phyloP scores from a whole-genome alignment of 2,888 invertebrate genomes.

The Dorcus parallelipipedus region DNA sequence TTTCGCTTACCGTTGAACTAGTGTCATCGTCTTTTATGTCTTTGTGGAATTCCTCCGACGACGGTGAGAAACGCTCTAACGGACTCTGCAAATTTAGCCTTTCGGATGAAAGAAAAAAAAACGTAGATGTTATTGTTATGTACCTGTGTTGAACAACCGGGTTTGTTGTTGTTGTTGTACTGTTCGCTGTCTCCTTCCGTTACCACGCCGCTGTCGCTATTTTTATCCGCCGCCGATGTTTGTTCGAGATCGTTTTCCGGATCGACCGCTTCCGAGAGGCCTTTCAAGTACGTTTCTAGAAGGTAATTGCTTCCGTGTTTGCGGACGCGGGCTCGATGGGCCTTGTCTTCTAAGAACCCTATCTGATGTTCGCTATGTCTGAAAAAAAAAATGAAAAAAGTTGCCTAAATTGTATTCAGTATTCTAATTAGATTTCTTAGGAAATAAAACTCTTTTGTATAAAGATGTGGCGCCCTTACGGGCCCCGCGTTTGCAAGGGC shows the following conservation, averaged over 20 bases:
- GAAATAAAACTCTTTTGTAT: no score
- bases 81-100: conserved; percentile 31
- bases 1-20: conserved; percentile 52
- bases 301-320: conserved; percentile 78
- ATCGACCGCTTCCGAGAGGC: conserved; percentile 52
- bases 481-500: no score
- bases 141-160: conserved; percentile 39
- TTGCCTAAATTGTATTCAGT: no score
- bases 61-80: conserved; percentile 45
- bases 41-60: conserved; percentile 44
- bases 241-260: conserved; percentile 38
- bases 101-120: neutral
- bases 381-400: conserved; percentile 12
- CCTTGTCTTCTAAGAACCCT: conserved; percentile 72
- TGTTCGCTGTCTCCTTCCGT: conserved; percentile 62
- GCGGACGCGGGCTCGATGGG: conserved; percentile 68
- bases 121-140: conserved; percentile 1
- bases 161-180: conserved; percentile 38
- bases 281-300: conserved; percentile 70
- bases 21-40: conserved; percentile 43
- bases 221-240: conserved; percentile 59
- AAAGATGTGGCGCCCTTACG: no score
- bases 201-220: conserved; percentile 67
- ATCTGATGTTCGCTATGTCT: conserved; percentile 67
- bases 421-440: no score